phyloP scores from a whole-genome alignment of 1,140 invertebrate species.

The Galleria mellonella region DNA sequence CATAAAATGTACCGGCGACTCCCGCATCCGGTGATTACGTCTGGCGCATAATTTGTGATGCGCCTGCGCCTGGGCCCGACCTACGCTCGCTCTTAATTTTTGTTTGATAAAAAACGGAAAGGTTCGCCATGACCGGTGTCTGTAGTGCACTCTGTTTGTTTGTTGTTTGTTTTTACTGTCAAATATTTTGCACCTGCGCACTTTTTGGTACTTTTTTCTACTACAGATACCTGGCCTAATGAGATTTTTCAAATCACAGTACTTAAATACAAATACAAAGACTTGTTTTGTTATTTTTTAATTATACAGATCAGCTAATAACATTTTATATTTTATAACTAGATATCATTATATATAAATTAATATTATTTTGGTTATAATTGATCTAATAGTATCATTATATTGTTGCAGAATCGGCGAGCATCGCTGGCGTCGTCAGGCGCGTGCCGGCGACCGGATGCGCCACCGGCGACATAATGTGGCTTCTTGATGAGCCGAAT shows the following conservation, averaged over 20 bases:
- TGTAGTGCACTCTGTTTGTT: constrained; percentile 21
- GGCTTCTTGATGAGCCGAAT: constrained; percentile 74
- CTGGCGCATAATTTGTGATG: constrained; percentile 63
- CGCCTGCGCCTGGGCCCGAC: constrained; percentile 43
- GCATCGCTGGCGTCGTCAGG: constrained; percentile 49
- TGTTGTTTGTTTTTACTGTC: constrained; percentile 45
- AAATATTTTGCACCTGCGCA: constrained; percentile 58
- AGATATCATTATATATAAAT: too few relatives aligned
- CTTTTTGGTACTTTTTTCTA: constrained; percentile 43
- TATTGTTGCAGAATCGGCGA: constrained; percentile 44
- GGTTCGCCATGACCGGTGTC: constrained; percentile 27
- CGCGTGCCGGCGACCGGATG: constrained; percentile 70
- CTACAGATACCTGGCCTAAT: too few relatives aligned
- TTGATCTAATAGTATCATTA: too few relatives aligned
- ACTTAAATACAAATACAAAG: too few relatives aligned
- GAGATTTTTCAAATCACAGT: constrained; percentile 23
- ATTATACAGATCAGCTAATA: too few relatives aligned
- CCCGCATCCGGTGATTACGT: constrained; percentile 71
- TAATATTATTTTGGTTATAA: too few relatives aligned
- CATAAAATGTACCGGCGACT: constrained; percentile 65
- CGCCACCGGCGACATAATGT: constrained; percentile 70
- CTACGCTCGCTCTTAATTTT: constrained; percentile 49
- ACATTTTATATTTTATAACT: too few relatives aligned
- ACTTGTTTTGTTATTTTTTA: too few relatives aligned
- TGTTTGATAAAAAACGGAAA: constrained; percentile 65